Percentiles rank a stretch among this genome's conserved stretches.
phyloP scores from a whole-genome alignment of 2,113 vertebrate species.

The Halcyon malimbica region DNA sequence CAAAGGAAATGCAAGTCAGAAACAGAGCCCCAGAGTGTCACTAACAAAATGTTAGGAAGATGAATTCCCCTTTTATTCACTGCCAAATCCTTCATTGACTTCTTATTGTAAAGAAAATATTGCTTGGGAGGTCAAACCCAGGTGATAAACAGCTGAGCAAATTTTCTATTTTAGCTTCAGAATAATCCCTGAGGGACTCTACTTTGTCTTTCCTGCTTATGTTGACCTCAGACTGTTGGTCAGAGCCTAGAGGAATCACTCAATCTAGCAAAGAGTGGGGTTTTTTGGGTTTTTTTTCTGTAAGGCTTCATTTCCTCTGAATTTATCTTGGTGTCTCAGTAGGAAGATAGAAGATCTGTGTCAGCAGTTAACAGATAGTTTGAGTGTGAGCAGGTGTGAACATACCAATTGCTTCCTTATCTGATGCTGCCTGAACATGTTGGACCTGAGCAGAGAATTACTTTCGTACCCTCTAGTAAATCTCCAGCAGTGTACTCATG shows the following conservation, averaged over 20 bases:
- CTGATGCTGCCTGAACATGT: slow-evolving; percentile 12
- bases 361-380: slow-evolving; percentile 24
- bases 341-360: slow-evolving; percentile 30
- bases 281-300: not conserved
- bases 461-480: not conserved
- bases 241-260: slow-evolving; percentile 30
- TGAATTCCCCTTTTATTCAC: slow-evolving; percentile 18
- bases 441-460: not conserved
- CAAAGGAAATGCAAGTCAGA: not conserved
- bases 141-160: slow-evolving; percentile 56
- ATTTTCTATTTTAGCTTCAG: slow-evolving; percentile 46
- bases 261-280: slow-evolving; percentile 3
- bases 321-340: slow-evolving; percentile 47
- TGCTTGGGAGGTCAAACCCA: slow-evolving; percentile 45
- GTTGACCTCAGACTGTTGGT: slow-evolving; percentile 47
- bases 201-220: slow-evolving; percentile 42
- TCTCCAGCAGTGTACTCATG: not conserved
- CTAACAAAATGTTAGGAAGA: slow-evolving; percentile 2
- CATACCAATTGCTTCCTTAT: slow-evolving; percentile 32
- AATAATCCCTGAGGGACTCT: slow-evolving; percentile 32
- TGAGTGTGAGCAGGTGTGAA: slow-evolving; percentile 49
- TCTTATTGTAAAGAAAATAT: not conserved
- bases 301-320: slow-evolving; percentile 43
- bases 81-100: slow-evolving; percentile 28
- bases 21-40: not conserved